Evolutionary conservation across 64 coral and sea anemone species (phyloP).

Genomic region (Dendronephthya gigantea): DNA sequence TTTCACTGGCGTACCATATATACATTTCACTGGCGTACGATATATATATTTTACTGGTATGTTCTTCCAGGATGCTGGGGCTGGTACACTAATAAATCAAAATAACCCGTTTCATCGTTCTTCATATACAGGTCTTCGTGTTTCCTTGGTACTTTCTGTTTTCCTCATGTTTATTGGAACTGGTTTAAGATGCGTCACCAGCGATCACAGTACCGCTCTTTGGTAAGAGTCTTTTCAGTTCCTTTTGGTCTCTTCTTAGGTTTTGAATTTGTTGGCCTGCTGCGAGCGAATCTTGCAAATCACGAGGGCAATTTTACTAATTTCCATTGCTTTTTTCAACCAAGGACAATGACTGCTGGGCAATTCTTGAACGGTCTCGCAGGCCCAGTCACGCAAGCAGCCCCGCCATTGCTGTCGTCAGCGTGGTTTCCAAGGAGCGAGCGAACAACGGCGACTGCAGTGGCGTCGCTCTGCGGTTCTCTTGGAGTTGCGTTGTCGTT

Average conservation of each 20-base stretch:
- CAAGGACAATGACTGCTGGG: conserved; percentile 83
- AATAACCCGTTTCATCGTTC: no score
- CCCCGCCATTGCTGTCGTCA: conserved; percentile 71
- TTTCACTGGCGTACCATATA: no score
- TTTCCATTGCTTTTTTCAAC: neutral
- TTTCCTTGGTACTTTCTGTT: conserved; percentile 56
- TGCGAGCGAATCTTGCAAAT: no score
- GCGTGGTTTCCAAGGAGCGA: conserved; percentile 86
- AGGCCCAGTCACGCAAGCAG: conserved; percentile 92
- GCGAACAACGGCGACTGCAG: conserved; percentile 86
- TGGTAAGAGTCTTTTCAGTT: conserved; percentile 47
- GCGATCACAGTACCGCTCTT: conserved; percentile 49
- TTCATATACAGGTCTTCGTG: conserved; percentile 53
- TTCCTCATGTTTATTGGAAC: conserved; percentile 91
- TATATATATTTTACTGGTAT: no score
- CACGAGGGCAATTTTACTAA: neutral
- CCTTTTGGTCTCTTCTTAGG: neutral
- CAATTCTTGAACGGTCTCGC: conserved; percentile 86
- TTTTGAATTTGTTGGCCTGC: no score
- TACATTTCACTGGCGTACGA: no score
- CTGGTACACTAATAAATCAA: no score
- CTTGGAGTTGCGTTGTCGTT: conserved; percentile 83
- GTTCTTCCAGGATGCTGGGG: no score
- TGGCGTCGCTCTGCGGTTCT: conserved; percentile 78
- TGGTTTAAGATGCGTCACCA: conserved; percentile 93